Base-by-base conservation (phyloP, 2,113 vertebrate genomes). In the Promerops cafer region DNA sequence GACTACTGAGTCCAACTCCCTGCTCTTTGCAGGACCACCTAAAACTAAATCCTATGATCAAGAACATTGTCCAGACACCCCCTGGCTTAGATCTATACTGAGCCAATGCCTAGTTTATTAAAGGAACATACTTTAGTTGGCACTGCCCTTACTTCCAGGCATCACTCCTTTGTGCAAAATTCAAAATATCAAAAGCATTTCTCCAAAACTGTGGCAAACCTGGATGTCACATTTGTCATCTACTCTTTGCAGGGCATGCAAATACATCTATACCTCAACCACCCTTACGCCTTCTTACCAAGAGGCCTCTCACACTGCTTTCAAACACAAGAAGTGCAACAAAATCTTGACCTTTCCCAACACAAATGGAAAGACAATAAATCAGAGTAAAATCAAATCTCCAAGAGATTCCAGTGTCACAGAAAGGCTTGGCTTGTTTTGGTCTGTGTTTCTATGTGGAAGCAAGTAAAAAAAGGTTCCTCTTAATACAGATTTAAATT, bases 11-110 rank as follows among this genome's bases (percentile, higher is more conserved):
- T 33, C 28, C 45, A 68, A 30, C 19, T 39, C 10, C 23, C 53
- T 26, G 16, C 11, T 89, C 23, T 60, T 21, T 45, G 33, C 11
- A 75, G 20, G 17, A 30, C 44, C 16, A 65, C 52, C 45, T 65
- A 54, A 44, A 90, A 70, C 18, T 54, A 60, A 84, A 59, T 5
- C 16, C 17, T 22, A 6, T 9, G 13, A 85, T 22, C 77, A 89
- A 84, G 28, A 81, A 22, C 4, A 3, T 4, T 3, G 3, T 9
- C 26, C 64, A 82, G 42, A n/a, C 2, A 8, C 2, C 2, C 33
- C 31, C 16, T 54, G 24, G 40, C 53, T n/a, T 42, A 37, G 33
- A 54, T 10, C 57, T 60, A 12, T 2, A 31, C 20, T 28, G 50
- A 60, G 44, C 44, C 64, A 91, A 57, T 9, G 11, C 19, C 37